Conservation (phyloP, 1,140 invertebrate genomes). For the Sipha flava region DNA sequence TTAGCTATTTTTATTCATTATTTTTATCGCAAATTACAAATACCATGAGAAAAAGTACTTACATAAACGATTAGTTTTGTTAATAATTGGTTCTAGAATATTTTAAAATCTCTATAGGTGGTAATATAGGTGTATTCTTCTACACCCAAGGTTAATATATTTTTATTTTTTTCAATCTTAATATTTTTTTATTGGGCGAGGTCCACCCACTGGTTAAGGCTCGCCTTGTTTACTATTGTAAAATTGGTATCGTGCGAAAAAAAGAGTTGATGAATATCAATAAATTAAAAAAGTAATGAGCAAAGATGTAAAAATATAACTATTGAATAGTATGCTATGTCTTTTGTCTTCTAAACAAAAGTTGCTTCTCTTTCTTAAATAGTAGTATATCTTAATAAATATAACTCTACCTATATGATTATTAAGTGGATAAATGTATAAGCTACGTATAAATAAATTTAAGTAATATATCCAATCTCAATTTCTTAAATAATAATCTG, state of each 20-base stretch:
- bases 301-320: background rate
- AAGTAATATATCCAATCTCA: too few species aligned
- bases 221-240: background rate
- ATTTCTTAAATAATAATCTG: too few species aligned
- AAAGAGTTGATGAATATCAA: slow-evolving; percentile 1
- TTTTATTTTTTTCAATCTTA: background rate
- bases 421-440: too few species aligned
- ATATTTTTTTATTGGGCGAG: slow-evolving; percentile 13
- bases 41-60: background rate
- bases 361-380: too few species aligned
- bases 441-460: too few species aligned
- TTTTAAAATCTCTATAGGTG: background rate
- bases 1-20: too few species aligned
- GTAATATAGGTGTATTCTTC: background rate
- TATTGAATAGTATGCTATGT: background rate
- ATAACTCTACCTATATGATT: too few species aligned
- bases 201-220: slow-evolving; percentile 20
- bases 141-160: slow-evolving; percentile 5
- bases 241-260: background rate
- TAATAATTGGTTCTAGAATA: background rate
- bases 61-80: background rate
- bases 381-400: too few species aligned
- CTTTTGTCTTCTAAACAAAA: too few species aligned
- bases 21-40: background rate
- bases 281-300: background rate